Percentiles rank a stretch among this genome's conserved stretches.
phyloP scores from a whole-genome alignment of 2,113 vertebrate species.

The Phaetusa simplex region DNA sequence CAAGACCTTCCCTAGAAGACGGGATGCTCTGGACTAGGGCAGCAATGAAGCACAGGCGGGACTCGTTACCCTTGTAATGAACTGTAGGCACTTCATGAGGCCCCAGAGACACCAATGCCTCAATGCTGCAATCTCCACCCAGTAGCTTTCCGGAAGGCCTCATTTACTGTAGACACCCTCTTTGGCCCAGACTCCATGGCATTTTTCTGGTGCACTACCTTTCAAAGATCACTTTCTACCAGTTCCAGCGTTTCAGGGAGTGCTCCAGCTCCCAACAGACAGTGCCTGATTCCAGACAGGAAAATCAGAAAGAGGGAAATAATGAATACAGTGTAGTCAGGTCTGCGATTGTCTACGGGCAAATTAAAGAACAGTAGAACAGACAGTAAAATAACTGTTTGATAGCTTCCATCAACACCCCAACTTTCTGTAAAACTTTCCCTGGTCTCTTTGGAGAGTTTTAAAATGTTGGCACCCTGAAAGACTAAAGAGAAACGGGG shows the following conservation, averaged over 20 bases:
- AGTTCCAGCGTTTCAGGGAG: neutral
- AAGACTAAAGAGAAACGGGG: neutral
- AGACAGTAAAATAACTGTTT: neutral
- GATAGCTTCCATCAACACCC: neutral
- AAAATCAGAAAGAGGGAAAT: neutral
- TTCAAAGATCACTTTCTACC: neutral
- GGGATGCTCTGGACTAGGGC: neutral
- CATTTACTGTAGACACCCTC: neutral
- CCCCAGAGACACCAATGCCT: neutral
- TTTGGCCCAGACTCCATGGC: neutral
- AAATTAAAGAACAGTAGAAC: neutral
- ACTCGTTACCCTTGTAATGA: neutral
- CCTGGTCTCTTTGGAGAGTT: neutral
- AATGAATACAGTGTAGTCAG: neutral
- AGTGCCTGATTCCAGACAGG: rapidly evolving
- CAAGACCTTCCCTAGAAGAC: neutral
- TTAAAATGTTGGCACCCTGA: neutral
- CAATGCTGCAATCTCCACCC: neutral
- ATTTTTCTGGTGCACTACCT: neutral
- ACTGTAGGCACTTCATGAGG: neutral
- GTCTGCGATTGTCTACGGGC: neutral
- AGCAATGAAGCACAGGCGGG: neutral
- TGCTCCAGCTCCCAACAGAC: neutral
- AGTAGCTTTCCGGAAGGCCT: neutral
- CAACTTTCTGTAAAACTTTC: neutral